These are phyloP conservation scores for Coremacera marginata DNA, from an alignment of 2,888 invertebrate species.

Conservation along the genomic window DNA sequence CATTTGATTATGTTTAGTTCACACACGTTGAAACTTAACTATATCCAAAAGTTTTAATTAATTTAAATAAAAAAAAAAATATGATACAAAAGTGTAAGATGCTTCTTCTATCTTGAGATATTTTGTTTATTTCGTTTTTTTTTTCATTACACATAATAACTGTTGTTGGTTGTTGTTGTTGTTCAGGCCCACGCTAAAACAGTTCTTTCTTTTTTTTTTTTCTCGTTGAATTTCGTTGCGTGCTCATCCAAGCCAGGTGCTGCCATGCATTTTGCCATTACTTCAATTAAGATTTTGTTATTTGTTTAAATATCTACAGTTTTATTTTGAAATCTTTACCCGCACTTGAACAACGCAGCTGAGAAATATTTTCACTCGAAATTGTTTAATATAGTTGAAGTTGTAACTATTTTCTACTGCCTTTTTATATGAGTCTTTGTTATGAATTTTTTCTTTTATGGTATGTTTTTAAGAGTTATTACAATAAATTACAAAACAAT, in stretches of 20 bases:
- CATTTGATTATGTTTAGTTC: conserved; percentile 27
- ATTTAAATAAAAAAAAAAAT: neutral
- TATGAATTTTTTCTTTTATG: neutral
- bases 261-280: conserved; percentile 14
- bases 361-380: conserved; percentile 1
- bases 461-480: too few relatives aligned
- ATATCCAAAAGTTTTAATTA: neutral
- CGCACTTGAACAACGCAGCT: neutral
- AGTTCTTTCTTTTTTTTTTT: neutral
- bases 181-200: neutral
- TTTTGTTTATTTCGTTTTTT: neutral
- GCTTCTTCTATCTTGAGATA: neutral
- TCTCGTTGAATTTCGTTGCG: neutral
- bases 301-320: neutral
- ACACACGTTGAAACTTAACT: conserved; percentile 5
- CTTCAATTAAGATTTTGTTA: conserved; percentile 16
- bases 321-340: neutral
- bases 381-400: neutral
- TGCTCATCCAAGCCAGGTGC: neutral
- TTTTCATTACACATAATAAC: neutral
- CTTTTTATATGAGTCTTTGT: neutral
- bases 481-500: too few relatives aligned
- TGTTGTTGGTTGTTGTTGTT: neutral
- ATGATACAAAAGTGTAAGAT: neutral
- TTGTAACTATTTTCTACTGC: neutral